Conservation (phyloP, 2,888 invertebrate species). For the Elysia crispata region DNA sequence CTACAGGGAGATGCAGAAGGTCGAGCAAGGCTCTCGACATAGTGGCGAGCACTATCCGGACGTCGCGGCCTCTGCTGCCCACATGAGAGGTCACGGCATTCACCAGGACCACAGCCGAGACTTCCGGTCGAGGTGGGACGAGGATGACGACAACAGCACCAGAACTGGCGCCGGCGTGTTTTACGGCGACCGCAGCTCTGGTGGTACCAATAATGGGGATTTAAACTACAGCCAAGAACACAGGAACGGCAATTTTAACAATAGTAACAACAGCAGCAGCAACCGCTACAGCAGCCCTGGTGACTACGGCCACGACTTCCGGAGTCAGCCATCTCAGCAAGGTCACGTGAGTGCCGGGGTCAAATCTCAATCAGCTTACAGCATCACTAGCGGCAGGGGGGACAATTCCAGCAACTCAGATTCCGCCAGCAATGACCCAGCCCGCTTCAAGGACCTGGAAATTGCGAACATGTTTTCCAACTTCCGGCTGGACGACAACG, state of each 20-base stretch:
- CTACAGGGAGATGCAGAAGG: conserved; percentile 42
- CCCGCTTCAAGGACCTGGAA: conserved; percentile 59
- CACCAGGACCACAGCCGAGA: conserved; percentile 27
- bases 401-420: background rate
- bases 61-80: conserved; percentile 29
- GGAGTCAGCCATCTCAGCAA: background rate
- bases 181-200: too few relatives aligned
- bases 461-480: conserved; percentile 66
- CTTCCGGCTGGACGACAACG: conserved; percentile 44
- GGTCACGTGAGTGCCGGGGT: too few relatives aligned
- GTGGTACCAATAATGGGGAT: too few relatives aligned
- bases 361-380: conserved; percentile 39
- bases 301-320: conserved; percentile 5
- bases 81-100: background rate
- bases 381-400: background rate
- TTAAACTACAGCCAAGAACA: too few relatives aligned
- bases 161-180: too few relatives aligned
- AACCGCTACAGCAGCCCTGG: conserved; percentile 34
- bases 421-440: conserved; percentile 19
- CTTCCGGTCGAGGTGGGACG: conserved; percentile 35
- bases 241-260: background rate
- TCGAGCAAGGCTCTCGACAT: background rate
- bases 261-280: conserved; percentile 44
- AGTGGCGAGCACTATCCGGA: conserved; percentile 14
- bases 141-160: background rate